A percentile compares a stretch with the other conserved stretches of the same genome.
phyloP scores from a whole-genome alignment of 2,113 vertebrate genomes.

The Tursiops truncatus region DNA sequence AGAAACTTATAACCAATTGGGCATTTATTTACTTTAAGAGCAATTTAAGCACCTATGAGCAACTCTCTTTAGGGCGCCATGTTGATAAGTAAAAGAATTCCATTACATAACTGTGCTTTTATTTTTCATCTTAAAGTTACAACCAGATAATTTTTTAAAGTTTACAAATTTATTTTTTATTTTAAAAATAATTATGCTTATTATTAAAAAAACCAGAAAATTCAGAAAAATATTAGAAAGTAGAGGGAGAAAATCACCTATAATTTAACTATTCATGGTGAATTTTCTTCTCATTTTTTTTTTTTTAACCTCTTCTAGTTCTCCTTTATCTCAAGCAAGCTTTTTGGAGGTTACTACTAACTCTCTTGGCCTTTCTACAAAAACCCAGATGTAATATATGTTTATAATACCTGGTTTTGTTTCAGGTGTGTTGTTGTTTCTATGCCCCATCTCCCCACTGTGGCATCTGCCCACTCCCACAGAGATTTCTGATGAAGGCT shows the following conservation, averaged over 20 bases:
- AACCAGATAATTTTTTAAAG: slow-evolving; percentile 20
- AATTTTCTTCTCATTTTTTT: neutral
- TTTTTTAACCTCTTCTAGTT: neutral
- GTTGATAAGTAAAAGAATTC: slow-evolving; percentile 6
- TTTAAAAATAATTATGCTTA: neutral
- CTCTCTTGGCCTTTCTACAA: neutral
- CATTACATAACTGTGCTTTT: neutral
- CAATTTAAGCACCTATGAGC: neutral
- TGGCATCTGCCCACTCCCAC: neutral
- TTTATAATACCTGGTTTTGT: neutral
- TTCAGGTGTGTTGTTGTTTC: neutral
- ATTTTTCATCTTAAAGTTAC: neutral
- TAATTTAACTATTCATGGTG: neutral
- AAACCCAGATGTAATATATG: neutral
- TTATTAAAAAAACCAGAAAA: neutral
- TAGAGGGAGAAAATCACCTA: neutral
- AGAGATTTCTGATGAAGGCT: neutral
- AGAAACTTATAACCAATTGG: neutral
- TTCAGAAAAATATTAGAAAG: neutral
- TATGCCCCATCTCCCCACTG: neutral
- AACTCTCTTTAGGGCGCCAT: neutral
- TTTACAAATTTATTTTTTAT: neutral
- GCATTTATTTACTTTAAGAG: neutral
- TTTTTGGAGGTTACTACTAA: neutral
- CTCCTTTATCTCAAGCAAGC: neutral